These are phyloP conservation scores for Kryptopterus vitreolus DNA, from an alignment of 2,797 vertebrate species.

Conservation along the genomic window DNA sequence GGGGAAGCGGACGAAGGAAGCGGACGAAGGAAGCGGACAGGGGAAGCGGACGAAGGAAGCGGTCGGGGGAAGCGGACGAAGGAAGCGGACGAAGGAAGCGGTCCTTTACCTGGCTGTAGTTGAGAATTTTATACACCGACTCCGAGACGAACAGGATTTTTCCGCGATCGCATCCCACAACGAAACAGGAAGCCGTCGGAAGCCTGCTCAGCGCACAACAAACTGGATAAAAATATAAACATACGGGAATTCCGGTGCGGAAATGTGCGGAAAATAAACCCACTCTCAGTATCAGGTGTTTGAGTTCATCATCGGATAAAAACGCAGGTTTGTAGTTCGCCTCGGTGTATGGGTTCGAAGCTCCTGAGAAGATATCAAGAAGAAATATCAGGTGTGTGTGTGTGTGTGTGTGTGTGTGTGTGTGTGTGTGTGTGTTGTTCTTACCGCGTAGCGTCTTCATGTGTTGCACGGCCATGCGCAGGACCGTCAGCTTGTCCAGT, in stretches of 20 bases:
- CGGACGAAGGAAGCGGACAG: too few relatives aligned
- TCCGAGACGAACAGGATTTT: slow-evolving; percentile 99
- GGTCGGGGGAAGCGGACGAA: too few relatives aligned
- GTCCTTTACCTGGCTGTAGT: slow-evolving; percentile 91
- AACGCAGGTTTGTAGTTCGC: slow-evolving; percentile 99
- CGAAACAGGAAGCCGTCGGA: slow-evolving; percentile 98
- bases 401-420: too few relatives aligned
- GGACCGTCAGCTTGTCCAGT: slow-evolving; percentile 93
- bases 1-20: too few relatives aligned
- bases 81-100: neutral
- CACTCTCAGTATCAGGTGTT: slow-evolving; percentile 97
- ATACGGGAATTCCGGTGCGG: accelerated
- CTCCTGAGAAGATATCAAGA: slow-evolving; percentile 71
- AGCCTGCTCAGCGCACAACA: slow-evolving; percentile 73
- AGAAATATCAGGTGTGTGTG: too few relatives aligned
- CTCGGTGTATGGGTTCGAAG: slow-evolving; percentile 95
- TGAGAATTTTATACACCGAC: slow-evolving; percentile 98
- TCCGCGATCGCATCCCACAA: slow-evolving; percentile 97
- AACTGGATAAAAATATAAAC: neutral
- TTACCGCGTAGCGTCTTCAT: slow-evolving; percentile 96
- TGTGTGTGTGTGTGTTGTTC: slow-evolving; percentile 30
- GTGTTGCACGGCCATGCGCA: slow-evolving; percentile 98
- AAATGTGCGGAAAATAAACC: slow-evolving; percentile 48
- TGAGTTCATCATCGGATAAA: slow-evolving; percentile 95
- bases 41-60: too few relatives aligned